Percentiles rank a stretch among this genome's conserved stretches.
Conservation (phyloP, 2,888 invertebrate species). For the Blastobasis adustella region DNA sequence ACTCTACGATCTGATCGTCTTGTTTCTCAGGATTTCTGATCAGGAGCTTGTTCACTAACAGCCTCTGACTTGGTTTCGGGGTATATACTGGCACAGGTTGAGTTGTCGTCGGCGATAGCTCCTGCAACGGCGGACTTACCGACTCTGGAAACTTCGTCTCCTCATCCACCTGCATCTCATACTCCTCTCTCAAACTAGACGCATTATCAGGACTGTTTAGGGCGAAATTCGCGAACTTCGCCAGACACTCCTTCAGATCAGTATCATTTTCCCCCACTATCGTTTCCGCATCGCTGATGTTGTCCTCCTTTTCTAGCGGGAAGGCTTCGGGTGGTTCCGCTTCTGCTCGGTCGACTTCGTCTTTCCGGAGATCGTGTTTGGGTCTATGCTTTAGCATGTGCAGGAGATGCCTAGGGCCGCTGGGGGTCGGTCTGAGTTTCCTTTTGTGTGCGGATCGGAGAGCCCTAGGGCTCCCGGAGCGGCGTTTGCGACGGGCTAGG, state of each 20-base stretch:
- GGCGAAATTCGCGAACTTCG: constrained; percentile 55
- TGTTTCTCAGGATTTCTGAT: constrained; percentile 21
- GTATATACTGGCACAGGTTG: constrained; percentile 48
- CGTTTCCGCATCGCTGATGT: constrained; percentile 47
- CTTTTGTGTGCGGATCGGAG: constrained; percentile 43
- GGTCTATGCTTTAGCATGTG: constrained; percentile 55
- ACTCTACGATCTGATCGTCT: constrained; percentile 29
- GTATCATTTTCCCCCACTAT: constrained; percentile 42
- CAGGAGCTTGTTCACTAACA: constrained; percentile 49
- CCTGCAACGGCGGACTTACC: constrained; percentile 60
- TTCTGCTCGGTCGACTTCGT: constrained; percentile 33
- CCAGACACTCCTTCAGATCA: constrained; percentile 50
- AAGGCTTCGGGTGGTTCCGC: constrained; percentile 56
- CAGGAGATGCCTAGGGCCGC: constrained; percentile 47
- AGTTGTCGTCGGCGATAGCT: constrained; percentile 53
- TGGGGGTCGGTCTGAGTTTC: constrained; percentile 42
- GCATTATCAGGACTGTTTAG: constrained; percentile 30
- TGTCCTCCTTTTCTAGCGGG: constrained; percentile 48
- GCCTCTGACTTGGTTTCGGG: constrained; percentile 45
- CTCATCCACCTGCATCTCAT: constrained; percentile 15
- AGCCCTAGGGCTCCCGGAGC: constrained; percentile 37
- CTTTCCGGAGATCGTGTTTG: constrained; percentile 22
- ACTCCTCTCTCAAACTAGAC: constrained; percentile 19
- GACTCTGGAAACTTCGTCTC: constrained; percentile 49
- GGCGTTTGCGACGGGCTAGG: constrained; percentile 40